A percentile compares a stretch with the other conserved stretches of the same genome.
phyloP scores from a whole-genome alignment of 2,888 invertebrate genomes.

The Laothoe populi region DNA sequence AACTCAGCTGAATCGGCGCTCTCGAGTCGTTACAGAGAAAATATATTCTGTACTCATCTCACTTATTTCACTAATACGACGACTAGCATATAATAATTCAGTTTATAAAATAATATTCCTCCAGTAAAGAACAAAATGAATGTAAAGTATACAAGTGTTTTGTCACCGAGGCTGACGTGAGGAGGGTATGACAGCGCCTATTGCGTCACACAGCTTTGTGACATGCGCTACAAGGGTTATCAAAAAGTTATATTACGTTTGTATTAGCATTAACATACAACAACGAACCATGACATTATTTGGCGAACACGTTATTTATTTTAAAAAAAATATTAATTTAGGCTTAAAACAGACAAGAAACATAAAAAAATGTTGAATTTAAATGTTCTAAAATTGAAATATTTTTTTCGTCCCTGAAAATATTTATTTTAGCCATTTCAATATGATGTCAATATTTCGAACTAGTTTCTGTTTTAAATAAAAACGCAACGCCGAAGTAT shows the following conservation, averaged over 20 bases:
- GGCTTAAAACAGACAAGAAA: no score
- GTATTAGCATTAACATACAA: constrained; percentile 34
- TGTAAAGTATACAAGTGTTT: constrained; percentile 52
- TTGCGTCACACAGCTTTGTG: constrained; percentile 55
- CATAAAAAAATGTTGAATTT: neutral
- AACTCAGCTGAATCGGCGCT: neutral
- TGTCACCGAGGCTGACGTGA: constrained; percentile 57
- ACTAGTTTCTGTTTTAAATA: neutral
- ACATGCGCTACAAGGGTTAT: constrained; percentile 51
- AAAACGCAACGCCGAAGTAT: neutral
- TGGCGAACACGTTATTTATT: neutral
- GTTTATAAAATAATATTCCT: constrained; percentile 9
- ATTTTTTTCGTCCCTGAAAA: neutral
- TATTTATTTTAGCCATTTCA: neutral
- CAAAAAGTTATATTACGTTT: constrained; percentile 59
- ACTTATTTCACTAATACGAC: neutral
- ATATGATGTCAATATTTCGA: constrained; percentile 11
- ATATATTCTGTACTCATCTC: neutral
- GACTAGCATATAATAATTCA: neutral
- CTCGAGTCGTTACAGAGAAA: neutral
- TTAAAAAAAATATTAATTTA: neutral
- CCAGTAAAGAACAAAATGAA: constrained; percentile 33
- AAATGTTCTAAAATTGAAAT: neutral
- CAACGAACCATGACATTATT: neutral
- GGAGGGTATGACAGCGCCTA: constrained; percentile 69